Conservation (phyloP, 2,797 vertebrate species). For the Clarias fuscus region DNA sequence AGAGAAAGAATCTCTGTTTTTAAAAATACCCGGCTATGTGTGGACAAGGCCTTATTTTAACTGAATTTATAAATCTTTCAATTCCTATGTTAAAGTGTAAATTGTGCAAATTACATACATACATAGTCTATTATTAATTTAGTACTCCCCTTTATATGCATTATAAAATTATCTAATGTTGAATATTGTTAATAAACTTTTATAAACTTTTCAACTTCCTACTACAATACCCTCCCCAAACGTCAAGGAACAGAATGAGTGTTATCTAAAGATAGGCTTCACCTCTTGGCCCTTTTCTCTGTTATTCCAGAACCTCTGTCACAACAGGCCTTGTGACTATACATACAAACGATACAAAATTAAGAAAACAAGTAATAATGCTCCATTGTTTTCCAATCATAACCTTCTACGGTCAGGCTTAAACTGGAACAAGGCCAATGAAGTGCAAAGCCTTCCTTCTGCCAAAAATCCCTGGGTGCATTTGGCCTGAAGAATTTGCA, state of each 20-base stretch:
- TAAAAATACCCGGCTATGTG: no score
- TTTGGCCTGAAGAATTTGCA: constrained; percentile 36
- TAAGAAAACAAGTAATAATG: constrained; percentile 30
- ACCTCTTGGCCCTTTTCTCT: constrained; percentile 9
- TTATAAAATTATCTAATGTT: not conserved
- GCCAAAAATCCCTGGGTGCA: constrained; percentile 42
- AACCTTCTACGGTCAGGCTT: constrained; percentile 38
- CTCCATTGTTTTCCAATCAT: not conserved
- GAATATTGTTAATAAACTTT: no score
- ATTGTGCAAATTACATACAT: not conserved
- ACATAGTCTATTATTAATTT: not conserved
- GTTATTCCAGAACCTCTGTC: not conserved
- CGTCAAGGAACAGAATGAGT: constrained; percentile 6
- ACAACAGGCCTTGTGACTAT: constrained; percentile 17
- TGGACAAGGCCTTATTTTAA: not conserved
- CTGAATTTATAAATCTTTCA: not conserved
- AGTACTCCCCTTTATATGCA: not conserved
- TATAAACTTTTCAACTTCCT: constrained; percentile 2
- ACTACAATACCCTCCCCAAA: constrained; percentile 8
- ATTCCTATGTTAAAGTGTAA: not conserved
- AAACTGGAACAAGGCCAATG: constrained; percentile 43
- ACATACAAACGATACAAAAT: constrained; percentile 2
- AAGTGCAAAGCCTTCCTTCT: constrained; percentile 39
- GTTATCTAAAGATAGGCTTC: constrained; percentile 9
- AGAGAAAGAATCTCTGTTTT: no score